Base-by-base conservation (phyloP, 2,797 vertebrate genomes). In the Triplophysa yarkandensis region DNA sequence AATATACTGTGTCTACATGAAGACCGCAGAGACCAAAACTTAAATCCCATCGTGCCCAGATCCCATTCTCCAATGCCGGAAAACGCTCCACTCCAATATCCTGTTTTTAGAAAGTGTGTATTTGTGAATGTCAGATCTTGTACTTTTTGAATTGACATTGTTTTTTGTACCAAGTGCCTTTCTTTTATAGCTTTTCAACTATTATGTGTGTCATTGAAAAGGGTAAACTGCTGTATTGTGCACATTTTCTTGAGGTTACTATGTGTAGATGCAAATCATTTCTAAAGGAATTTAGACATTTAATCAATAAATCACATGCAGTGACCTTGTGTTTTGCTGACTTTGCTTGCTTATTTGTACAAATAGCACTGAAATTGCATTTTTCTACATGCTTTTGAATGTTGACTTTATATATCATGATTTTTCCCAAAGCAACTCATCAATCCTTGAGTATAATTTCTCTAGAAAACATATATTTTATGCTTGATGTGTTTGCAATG, bases 201-300 rank as follows among this genome's bases (percentile, higher is more conserved):
- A 69, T 66, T 64, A 54, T 43, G 50, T 21, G 21, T 70, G 21
- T 62, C 75, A 28, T 63, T 41, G 14, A 75, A 66, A 72, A 64
- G n/a, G 17, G 25, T 54, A 57, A 80, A 82, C 81, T 85, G 80
- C 83, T 84, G 83, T 85, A 81, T 80, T 72, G 55, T 76, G 71
- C 72, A 71, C 77, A 72, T 67, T 23, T 36, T 60, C 66, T 41
- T 76, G 52, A 28, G 54, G 28, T 77, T 76, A 70, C 39, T 74
- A 39, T 58, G 46, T 54, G 55, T 57, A 68, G 60, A 62, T 54
- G 61, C 36, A 30, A 76, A 27, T 62, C 28, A 30, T 79, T 76
- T 57, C 74, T 71, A 77, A 68, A 54, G 46, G 46, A 66, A 30
- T 48, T 81, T 55, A 71, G 43, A 76, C 70, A 81, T 74, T 73